phyloP scores from a whole-genome alignment of 1,140 invertebrate genomes.

The Gryon sp. region DNA sequence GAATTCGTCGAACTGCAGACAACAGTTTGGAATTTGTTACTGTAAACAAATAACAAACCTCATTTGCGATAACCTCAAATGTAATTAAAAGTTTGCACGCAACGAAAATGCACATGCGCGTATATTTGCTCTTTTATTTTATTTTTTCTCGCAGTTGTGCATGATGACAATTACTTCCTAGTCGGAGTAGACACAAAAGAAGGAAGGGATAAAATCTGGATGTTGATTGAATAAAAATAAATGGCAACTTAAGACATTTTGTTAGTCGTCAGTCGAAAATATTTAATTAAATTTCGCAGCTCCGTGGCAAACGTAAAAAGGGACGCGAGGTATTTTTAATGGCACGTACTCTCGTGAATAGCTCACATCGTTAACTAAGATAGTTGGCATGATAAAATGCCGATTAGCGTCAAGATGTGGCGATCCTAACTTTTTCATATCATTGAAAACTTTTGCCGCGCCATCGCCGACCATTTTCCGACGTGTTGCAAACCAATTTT shows the following conservation, averaged over 20 bases:
- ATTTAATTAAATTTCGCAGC: slow-evolving; percentile 49
- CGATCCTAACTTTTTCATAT: slow-evolving; percentile 49
- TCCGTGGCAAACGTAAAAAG: slow-evolving; percentile 34
- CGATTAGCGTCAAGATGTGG: slow-evolving; percentile 58
- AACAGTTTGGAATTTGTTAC: slow-evolving; percentile 4
- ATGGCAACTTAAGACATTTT: slow-evolving; percentile 41
- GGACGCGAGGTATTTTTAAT: slow-evolving; percentile 49
- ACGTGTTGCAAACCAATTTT: slow-evolving; percentile 50
- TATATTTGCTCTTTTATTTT: too few relatives aligned
- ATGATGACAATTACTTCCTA: too few relatives aligned
- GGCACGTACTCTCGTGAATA: slow-evolving; percentile 54
- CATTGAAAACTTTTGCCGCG: slow-evolving; percentile 40
- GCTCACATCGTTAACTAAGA: slow-evolving; percentile 54
- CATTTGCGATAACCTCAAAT: slow-evolving; percentile 25
- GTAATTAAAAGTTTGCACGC: slow-evolving; percentile 41
- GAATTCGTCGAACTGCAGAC: background rate
- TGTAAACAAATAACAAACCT: slow-evolving; percentile 33
- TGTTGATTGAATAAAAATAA: slow-evolving; percentile 28
- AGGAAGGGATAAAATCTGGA: slow-evolving; percentile 26
- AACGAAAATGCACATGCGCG: slow-evolving; percentile 6
- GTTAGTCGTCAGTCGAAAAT: slow-evolving; percentile 22
- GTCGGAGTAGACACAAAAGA: too few relatives aligned
- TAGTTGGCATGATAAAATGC: slow-evolving; percentile 61
- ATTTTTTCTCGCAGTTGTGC: too few relatives aligned
- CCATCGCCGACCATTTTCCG: slow-evolving; percentile 42